Evolutionary conservation across 2,888 invertebrate genomes (phyloP).

Genomic region (Romanomermis culicivorax): DNA sequence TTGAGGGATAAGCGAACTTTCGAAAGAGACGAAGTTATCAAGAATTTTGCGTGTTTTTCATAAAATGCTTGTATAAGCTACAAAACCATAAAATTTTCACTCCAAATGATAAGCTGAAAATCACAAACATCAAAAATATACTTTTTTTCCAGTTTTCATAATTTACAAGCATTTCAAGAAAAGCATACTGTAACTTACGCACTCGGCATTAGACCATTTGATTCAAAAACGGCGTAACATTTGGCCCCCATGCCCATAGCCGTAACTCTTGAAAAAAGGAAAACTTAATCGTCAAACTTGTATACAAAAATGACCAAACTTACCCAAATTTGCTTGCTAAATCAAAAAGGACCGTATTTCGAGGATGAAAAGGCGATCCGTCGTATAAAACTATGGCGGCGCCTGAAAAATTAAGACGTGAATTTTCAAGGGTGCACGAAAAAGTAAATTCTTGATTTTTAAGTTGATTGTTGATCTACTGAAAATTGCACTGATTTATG

Average conservation of each 20-base stretch:
- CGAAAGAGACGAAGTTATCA: too few species aligned
- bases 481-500: too few species aligned
- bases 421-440: too few species aligned
- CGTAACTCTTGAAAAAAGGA: conserved; percentile 30
- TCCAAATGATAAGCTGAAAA: too few species aligned
- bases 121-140: too few species aligned
- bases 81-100: too few species aligned
- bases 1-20: too few species aligned
- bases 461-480: too few species aligned
- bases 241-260: conserved; percentile 38
- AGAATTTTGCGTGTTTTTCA: too few species aligned
- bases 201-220: conserved; percentile 31
- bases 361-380: conserved; percentile 37
- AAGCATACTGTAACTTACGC: conserved; percentile 7
- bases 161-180: background rate
- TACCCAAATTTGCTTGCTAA: conserved; percentile 32
- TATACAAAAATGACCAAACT: too few species aligned
- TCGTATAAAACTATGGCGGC: conserved; percentile 38
- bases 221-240: conserved; percentile 36
- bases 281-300: background rate
- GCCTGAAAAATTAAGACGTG: background rate
- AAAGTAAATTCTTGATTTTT: too few species aligned
- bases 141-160: background rate
- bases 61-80: too few species aligned
- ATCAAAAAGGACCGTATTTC: conserved; percentile 34